Evolutionary conservation across 2,888 invertebrate genomes (phyloP).

Genomic region (Agonum fuliginosum): DNA sequence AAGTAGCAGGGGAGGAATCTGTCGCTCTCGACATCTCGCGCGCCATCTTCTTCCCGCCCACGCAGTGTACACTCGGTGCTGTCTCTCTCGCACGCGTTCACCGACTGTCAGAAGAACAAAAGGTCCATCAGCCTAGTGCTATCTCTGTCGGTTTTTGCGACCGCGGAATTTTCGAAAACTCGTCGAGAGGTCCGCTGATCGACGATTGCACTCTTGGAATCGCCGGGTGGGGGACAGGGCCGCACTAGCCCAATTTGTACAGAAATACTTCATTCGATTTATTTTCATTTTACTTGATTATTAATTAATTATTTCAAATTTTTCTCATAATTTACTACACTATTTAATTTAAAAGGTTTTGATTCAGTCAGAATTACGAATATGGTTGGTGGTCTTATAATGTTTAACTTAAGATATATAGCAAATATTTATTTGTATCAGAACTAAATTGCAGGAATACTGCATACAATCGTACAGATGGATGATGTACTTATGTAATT

Average conservation of each 20-base stretch:
- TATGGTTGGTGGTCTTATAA: too few relatives aligned
- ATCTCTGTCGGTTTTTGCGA: conserved; percentile 37
- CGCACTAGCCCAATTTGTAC: not conserved
- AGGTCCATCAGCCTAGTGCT: conserved; percentile 41
- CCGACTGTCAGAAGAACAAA: conserved; percentile 37
- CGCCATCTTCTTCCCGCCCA: conserved; percentile 32
- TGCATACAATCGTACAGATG: too few relatives aligned
- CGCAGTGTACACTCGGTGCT: not conserved
- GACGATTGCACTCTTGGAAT: conserved; percentile 47
- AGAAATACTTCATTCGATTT: not conserved
- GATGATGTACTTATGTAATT: too few relatives aligned
- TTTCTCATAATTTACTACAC: not conserved
- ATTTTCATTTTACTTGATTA: too few relatives aligned
- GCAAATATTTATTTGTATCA: too few relatives aligned
- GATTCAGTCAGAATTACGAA: too few relatives aligned
- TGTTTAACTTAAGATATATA: too few relatives aligned
- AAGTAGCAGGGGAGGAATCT: conserved; percentile 41
- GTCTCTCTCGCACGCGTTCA: not conserved
- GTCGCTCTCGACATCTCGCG: conserved; percentile 38
- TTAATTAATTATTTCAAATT: too few relatives aligned
- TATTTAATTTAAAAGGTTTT: too few relatives aligned
- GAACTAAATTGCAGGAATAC: too few relatives aligned
- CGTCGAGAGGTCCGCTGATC: conserved; percentile 41
- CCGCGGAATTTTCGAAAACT: conserved; percentile 53
- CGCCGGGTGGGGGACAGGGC: conserved; percentile 31